These are phyloP conservation scores for Macaca nemestrina DNA, from an alignment of 2,113 vertebrate species.

Conservation along the genomic window DNA sequence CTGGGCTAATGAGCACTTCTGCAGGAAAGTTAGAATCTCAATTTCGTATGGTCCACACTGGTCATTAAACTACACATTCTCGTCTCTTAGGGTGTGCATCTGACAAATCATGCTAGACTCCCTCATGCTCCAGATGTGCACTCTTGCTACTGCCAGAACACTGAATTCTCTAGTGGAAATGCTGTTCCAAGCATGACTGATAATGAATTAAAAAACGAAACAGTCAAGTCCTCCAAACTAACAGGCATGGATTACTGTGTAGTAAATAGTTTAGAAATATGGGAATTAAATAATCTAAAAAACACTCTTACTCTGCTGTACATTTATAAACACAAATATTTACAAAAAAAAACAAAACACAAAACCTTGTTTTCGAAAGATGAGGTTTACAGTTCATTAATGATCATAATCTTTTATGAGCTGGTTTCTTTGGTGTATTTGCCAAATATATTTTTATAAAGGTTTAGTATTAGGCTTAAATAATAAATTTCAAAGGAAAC, in stretches of 20 bases:
- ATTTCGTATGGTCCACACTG: constrained; percentile 64
- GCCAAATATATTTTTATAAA: constrained; percentile 81
- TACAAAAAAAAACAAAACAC: constrained; percentile 84
- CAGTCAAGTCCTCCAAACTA: constrained; percentile 82
- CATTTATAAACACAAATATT: constrained; percentile 94
- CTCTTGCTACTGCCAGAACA: constrained; percentile 66
- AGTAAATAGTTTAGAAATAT: constrained; percentile 89
- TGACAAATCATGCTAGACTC: constrained; percentile 28
- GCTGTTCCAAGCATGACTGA: constrained; percentile 79
- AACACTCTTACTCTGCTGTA: constrained; percentile 94
- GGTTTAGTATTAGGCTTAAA: constrained; percentile 78
- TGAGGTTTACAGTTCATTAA: constrained; percentile 87
- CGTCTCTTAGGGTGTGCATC: constrained; percentile 60
- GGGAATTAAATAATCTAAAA: constrained; percentile 96
- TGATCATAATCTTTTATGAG: constrained; percentile 83
- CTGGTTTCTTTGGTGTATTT: constrained; percentile 87
- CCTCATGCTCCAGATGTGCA: constrained; percentile 60
- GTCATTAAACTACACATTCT: constrained; percentile 52
- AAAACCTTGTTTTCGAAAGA: constrained; percentile 83
- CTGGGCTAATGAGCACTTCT: constrained; percentile 42
- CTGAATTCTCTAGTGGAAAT: constrained; percentile 70
- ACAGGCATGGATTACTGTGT: constrained; percentile 83
- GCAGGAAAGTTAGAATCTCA: constrained; percentile 38
- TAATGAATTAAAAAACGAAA: constrained; percentile 68
- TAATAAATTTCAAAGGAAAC: constrained; percentile 78